A percentile compares a stretch with the other conserved stretches of the same genome.
phyloP scores from a whole-genome alignment of 1,140 invertebrate species.

The Drosophila virilis region DNA sequence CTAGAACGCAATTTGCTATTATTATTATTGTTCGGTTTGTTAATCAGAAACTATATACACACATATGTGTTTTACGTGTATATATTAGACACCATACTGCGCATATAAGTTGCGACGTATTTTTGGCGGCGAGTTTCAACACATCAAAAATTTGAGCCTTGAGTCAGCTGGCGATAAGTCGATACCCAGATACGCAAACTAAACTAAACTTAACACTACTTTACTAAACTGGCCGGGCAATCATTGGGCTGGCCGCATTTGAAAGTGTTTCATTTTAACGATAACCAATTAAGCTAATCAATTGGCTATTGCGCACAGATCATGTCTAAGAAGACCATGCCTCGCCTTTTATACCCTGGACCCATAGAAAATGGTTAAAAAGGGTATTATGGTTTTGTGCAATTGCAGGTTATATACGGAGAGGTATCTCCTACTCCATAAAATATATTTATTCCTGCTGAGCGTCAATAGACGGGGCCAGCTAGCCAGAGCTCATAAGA shows the following conservation, averaged over 20 bases:
- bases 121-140: constrained; percentile 45
- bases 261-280: constrained; percentile 19
- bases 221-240: constrained; percentile 12
- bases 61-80: neutral
- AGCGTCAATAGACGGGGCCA: too few relatives aligned
- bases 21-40: neutral
- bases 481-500: too few relatives aligned
- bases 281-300: constrained; percentile 3
- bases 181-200: constrained; percentile 52
- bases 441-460: too few relatives aligned
- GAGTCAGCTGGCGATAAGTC: constrained; percentile 66
- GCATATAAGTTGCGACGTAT: constrained; percentile 65
- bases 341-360: too few relatives aligned
- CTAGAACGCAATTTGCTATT: constrained; percentile 58
- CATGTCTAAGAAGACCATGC: too few relatives aligned
- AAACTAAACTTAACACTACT: constrained; percentile 7
- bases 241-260: constrained; percentile 17
- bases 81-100: constrained; percentile 1
- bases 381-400: too few relatives aligned
- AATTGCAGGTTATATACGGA: too few relatives aligned
- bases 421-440: too few relatives aligned
- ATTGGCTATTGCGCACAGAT: neutral
- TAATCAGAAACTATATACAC: constrained; percentile 10
- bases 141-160: constrained; percentile 54
- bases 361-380: too few relatives aligned